phyloP scores from a whole-genome alignment of 2,113 vertebrate genomes.

The Neogale vison region DNA sequence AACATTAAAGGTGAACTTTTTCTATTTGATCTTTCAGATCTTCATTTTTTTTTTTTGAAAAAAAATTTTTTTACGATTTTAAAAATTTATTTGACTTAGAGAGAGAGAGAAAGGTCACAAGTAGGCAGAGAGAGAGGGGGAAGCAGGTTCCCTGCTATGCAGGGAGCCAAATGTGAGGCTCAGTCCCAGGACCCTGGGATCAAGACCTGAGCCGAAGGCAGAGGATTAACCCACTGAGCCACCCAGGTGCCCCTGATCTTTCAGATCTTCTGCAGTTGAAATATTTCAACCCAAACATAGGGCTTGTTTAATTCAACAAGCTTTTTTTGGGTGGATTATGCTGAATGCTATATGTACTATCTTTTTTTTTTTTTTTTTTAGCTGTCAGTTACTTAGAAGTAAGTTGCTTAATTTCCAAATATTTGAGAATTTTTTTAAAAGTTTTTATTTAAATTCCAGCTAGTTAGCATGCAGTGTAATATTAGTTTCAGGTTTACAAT shows the following conservation, averaged over 20 bases:
- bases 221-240: no score
- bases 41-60: no score
- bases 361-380: not conserved
- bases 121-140: no score
- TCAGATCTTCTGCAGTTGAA: conserved; percentile 19
- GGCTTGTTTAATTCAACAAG: not conserved
- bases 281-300: conserved; percentile 22
- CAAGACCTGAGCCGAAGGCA: no score
- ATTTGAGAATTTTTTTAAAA: not conserved
- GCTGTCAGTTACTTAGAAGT: not conserved
- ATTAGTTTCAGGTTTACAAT: not conserved
- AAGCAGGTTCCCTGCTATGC: no score
- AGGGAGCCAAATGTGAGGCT: no score
- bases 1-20: conserved; percentile 33
- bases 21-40: conserved; percentile 12
- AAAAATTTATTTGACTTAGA: no score
- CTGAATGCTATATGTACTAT: not conserved
- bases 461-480: not conserved
- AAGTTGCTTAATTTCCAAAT: not conserved
- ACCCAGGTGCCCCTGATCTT: not conserved
- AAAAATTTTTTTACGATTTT: no score
- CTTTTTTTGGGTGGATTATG: conserved; percentile 45
- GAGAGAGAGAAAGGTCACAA: no score
- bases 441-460: not conserved
- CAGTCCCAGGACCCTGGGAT: no score